Evolutionary conservation across 2,797 vertebrate species (phyloP), one percentile per base, ranked within the genome.

Genomic region (Urophycis tenuis): DNA sequence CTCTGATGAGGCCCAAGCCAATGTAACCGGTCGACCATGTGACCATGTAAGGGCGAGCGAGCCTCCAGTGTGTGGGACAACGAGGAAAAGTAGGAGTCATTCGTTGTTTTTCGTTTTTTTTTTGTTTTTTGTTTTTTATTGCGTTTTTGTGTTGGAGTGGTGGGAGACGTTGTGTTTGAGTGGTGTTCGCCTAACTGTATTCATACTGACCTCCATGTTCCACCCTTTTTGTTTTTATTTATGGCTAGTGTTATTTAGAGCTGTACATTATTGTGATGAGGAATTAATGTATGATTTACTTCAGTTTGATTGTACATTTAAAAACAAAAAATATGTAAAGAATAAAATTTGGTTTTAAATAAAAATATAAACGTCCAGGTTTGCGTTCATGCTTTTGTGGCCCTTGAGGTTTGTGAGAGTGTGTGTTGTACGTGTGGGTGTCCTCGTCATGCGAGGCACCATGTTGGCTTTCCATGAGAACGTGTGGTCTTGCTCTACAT

Each of bases 251-350:
- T 94, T 93, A 86, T 91, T 95, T 95, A 71, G 92, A 95, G 92
- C 93, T 94, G 93, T 95, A 85, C 92, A 94, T 95, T 89, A 88
- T 85, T 6, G 45, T 49, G 94, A 90, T 93, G 90, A 93, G 94
- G 91, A 91, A 85, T 90, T 92, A 91, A 93, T 88, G 90, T 94
- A 90, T 85, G 78, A 88, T 92, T 95, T 94, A 91, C 94, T 95
- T 94, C 88, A 94, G 93, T 93, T 95, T 94, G 93, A 95, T 94
- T 93, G 92, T 94, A 93, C 88, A 92, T 91, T 92, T 81, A 88
- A 91, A 91, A n/a, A n/a, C n/a, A 88, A 77, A 76, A 85, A 89
- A 85, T 81, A 87, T 91, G 91, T 91, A 88, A 91, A 92, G 84
- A 91, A 90, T 87, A 89, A 86, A 86, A 36, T 78, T 89, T 92